Evolutionary conservation across 2,888 invertebrate species (phyloP), one percentile per base, ranked within the genome.

Genomic region (Sericinus montela): DNA sequence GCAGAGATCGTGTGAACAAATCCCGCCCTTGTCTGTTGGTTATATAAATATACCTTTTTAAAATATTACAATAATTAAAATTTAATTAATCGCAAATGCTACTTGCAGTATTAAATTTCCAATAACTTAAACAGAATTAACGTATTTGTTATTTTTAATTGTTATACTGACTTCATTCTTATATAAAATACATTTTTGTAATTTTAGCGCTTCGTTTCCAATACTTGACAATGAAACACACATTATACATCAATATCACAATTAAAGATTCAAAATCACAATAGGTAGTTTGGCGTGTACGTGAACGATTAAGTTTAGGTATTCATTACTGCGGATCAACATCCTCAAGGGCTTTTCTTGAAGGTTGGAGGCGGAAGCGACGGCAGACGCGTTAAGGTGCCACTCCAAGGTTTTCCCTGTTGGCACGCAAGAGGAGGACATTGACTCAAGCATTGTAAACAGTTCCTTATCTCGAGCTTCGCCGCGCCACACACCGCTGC

Each of bases 391-490:
- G 62, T 63, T 64, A 62, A 65, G 59, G 63, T 38, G 52, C 79
- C 46, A 67, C 84, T 85, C 82, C 84, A 86, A 83, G 83, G 88
- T 80, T 87, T 87, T 86, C 79, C 83, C 73, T 80, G 76, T 85
- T 55, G 69, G 65, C 64, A 57, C 60, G 66, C 79, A 73, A 75
- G 73, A 83, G 78, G 84, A 87, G 88, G 88, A 85, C 88, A 84
- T 87, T 88, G 88, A 88, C 88, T 84, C 78, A 84, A 83, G 79
- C 72, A 84, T 80, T 83, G 88, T 88, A 88, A 87, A 88, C 87
- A 88, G 81, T 85, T 85, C 83, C 87, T 88, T 88, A 88, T 88
- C 88, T 86, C 69, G 68, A 79, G 76, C 75, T 80, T 78, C 63
- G 55, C 38, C 51, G 58, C 55, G 41, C 59, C 53, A 53, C 71